A percentile compares a stretch with the other conserved stretches of the same genome.
These are phyloP conservation scores for Mormyrus proboscirostris DNA, from an alignment of 2,797 vertebrate species.

Conservation along the genomic window DNA sequence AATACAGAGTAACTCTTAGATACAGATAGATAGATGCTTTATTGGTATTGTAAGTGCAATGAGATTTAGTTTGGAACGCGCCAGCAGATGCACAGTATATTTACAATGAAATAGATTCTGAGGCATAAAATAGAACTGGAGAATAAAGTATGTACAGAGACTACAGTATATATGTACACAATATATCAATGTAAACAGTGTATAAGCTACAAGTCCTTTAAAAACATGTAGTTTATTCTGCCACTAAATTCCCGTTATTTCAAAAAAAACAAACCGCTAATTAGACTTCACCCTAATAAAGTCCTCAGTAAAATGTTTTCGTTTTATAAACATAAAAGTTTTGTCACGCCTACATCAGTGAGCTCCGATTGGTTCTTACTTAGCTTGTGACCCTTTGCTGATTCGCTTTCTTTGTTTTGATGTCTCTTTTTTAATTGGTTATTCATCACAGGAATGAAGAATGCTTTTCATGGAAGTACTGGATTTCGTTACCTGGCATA, in stretches of 20 bases:
- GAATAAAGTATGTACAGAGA: too few relatives aligned
- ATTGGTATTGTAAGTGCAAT: too few relatives aligned
- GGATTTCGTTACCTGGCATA: background rate
- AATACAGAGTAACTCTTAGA: background rate
- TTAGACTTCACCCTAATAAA: background rate
- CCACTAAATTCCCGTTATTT: background rate
- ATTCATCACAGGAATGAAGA: background rate
- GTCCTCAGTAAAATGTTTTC: background rate
- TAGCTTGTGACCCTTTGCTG: background rate
- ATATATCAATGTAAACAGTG: background rate
- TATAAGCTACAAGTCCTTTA: background rate
- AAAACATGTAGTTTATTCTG: background rate
- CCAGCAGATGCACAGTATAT: too few relatives aligned
- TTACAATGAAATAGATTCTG: too few relatives aligned
- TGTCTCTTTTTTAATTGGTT: background rate
- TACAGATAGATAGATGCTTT: background rate
- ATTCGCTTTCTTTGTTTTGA: background rate
- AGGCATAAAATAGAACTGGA: too few relatives aligned
- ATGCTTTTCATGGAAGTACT: background rate
- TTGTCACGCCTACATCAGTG: background rate
- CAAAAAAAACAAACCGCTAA: background rate
- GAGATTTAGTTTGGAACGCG: too few relatives aligned
- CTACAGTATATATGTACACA: too few relatives aligned
- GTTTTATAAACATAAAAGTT: background rate
- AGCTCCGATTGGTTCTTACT: background rate